A percentile compares a stretch with the other conserved stretches of the same genome.
phyloP scores from a whole-genome alignment of 2,888 invertebrate species.

The Pardosa pseudoannulata region DNA sequence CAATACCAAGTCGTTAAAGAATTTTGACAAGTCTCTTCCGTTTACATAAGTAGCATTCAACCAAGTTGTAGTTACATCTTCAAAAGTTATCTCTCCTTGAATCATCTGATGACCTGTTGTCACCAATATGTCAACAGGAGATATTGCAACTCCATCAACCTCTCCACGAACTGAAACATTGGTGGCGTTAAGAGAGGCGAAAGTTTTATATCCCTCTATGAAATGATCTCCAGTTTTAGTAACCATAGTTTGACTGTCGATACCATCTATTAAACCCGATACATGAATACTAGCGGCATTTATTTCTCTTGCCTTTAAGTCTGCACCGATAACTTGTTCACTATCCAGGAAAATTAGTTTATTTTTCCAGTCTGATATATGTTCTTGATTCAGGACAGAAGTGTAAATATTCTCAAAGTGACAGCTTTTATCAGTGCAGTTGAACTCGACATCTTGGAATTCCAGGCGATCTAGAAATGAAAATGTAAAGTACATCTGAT shows the following conservation, averaged over 20 bases:
- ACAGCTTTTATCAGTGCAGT: constrained; percentile 47
- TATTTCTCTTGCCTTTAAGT: constrained; percentile 40
- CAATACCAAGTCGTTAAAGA: constrained; percentile 54
- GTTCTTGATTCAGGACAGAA: constrained; percentile 50
- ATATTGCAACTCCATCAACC: constrained; percentile 64
- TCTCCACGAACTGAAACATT: constrained; percentile 53
- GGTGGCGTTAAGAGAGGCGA: background rate
- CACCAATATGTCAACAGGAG: constrained; percentile 41
- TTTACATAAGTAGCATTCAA: constrained; percentile 46
- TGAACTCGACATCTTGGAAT: constrained; percentile 63
- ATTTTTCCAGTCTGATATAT: constrained; percentile 47
- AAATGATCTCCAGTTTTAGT: constrained; percentile 65
- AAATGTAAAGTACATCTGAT: background rate
- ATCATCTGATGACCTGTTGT: constrained; percentile 61
- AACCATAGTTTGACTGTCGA: constrained; percentile 48
- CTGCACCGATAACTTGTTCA: constrained; percentile 44
- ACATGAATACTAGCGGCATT: constrained; percentile 45
- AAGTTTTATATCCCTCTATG: constrained; percentile 65
- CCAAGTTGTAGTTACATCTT: constrained; percentile 23
- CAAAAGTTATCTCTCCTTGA: constrained; percentile 40
- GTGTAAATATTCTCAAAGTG: constrained; percentile 43
- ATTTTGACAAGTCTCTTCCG: constrained; percentile 46
- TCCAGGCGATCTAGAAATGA: constrained; percentile 29
- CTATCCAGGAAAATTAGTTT: constrained; percentile 58
- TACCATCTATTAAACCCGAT: constrained; percentile 51